Evolutionary conservation across 2,113 vertebrate species (phyloP).

Genomic region (Penelope pileata): DNA sequence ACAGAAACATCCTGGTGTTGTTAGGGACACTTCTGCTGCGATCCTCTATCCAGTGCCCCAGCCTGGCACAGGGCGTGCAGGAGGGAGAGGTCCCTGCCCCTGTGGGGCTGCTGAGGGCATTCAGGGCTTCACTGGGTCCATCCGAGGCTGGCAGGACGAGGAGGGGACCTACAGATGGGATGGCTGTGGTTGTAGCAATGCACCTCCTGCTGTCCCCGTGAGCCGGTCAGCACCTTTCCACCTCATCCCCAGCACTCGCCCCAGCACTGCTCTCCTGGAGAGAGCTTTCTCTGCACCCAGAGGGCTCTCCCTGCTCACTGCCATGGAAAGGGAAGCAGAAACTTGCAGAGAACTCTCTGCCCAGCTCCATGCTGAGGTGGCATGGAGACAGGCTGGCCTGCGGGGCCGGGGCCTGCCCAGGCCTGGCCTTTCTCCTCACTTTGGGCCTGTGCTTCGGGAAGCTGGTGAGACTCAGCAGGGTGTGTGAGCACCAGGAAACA

Average conservation of each 20-base stretch:
- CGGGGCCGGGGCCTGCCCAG: rapidly evolving
- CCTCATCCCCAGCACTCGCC: not conserved
- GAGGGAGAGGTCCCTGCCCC: not conserved
- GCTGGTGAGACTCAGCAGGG: not conserved
- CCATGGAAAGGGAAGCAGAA: not conserved
- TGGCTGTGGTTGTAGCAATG: not conserved
- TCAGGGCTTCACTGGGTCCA: no score
- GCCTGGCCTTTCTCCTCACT: not conserved
- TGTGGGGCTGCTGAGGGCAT: not conserved
- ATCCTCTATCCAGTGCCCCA: no score
- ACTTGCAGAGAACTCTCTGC: not conserved
- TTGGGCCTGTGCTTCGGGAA: not conserved
- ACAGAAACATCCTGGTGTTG: not conserved
- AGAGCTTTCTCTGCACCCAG: not conserved
- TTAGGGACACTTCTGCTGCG: not conserved
- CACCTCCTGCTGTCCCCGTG: not conserved
- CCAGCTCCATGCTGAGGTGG: no score
- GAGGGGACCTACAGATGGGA: not conserved
- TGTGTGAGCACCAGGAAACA: rapidly evolving
- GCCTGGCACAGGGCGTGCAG: rapidly evolving
- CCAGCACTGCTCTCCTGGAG: not conserved
- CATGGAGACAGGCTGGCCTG: not conserved
- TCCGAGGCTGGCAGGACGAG: rapidly evolving
- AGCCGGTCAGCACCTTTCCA: not conserved
- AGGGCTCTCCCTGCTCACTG: not conserved